These are phyloP conservation scores for Ammospiza nelsoni DNA, from an alignment of 2,113 vertebrate species.

Conservation along the genomic window DNA sequence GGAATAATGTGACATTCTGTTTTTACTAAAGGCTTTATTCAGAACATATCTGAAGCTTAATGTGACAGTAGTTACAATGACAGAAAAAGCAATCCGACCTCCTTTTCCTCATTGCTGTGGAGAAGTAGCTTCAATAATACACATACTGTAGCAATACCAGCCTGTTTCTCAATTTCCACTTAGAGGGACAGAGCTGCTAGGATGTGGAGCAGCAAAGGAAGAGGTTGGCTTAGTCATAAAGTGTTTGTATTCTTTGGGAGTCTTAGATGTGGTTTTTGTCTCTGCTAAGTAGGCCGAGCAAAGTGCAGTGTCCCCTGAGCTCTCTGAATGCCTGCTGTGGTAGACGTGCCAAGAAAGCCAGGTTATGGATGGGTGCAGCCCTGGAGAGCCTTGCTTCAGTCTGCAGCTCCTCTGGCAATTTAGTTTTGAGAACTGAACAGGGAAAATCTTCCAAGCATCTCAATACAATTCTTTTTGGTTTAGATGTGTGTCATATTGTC, in stretches of 20 bases:
- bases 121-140: neutral
- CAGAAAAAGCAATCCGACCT: neutral
- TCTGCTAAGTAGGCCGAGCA: slow-evolving; percentile 64
- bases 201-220: slow-evolving; percentile 3
- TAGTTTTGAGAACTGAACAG: slow-evolving; percentile 9
- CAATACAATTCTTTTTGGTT: neutral
- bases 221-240: slow-evolving; percentile 32
- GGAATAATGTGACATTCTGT: neutral
- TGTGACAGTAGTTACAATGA: neutral
- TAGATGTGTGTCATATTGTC: neutral
- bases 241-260: slow-evolving; percentile 39
- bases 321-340: slow-evolving; percentile 28
- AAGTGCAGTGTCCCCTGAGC: slow-evolving; percentile 35
- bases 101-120: neutral
- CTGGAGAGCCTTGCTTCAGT: slow-evolving; percentile 69
- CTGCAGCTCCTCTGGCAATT: slow-evolving; percentile 39
- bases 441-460: slow-evolving; percentile 23
- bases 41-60: neutral
- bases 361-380: slow-evolving; percentile 65
- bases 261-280: slow-evolving; percentile 46
- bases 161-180: neutral
- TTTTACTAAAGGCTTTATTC: neutral
- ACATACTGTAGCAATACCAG: neutral
- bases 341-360: slow-evolving; percentile 58
- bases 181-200: neutral